Evolutionary conservation across 2,797 vertebrate species (phyloP).

Genomic region (Alfaro cultratus): DNA sequence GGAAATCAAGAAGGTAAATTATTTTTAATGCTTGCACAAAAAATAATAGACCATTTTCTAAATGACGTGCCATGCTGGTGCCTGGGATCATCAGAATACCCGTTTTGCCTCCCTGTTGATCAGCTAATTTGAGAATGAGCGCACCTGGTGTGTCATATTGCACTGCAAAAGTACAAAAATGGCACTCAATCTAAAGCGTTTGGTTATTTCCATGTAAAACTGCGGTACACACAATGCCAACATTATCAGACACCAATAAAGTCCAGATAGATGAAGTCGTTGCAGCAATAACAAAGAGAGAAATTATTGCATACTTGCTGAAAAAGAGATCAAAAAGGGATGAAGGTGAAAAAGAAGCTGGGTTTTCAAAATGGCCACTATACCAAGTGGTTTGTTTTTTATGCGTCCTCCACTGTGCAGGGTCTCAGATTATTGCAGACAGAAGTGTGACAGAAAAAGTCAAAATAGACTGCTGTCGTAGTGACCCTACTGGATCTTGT

Average conservation of each 20-base stretch:
- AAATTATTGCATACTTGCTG: slow-evolving; percentile 54
- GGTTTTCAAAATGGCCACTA: slow-evolving; percentile 64
- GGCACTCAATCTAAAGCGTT: slow-evolving; percentile 65
- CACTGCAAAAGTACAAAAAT: slow-evolving; percentile 75
- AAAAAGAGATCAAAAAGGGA: slow-evolving; percentile 39
- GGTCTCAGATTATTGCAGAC: slow-evolving; percentile 68
- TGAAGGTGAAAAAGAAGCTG: slow-evolving; percentile 52
- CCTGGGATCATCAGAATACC: slow-evolving; percentile 80
- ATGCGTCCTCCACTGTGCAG: slow-evolving; percentile 57
- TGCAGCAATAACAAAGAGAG: slow-evolving; percentile 22
- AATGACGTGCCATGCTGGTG: slow-evolving; percentile 81
- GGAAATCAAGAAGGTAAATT: slow-evolving; percentile 83
- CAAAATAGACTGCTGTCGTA: slow-evolving; percentile 71
- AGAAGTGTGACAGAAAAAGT: slow-evolving; percentile 63
- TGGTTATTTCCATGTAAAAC: slow-evolving; percentile 77
- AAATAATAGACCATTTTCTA: slow-evolving; percentile 86
- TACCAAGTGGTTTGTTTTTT: slow-evolving; percentile 61
- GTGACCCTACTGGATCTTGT: slow-evolving; percentile 69
- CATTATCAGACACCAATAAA: slow-evolving; percentile 76
- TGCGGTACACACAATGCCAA: slow-evolving; percentile 72
- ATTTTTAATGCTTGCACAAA: slow-evolving; percentile 84
- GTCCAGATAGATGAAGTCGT: slow-evolving; percentile 69
- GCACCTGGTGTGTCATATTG: slow-evolving; percentile 85
- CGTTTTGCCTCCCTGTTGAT: slow-evolving; percentile 85
- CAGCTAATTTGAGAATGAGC: slow-evolving; percentile 82